These are phyloP conservation scores for Cheilinus undulatus DNA, from an alignment of 2,113 vertebrate species.

Conservation along the genomic window DNA sequence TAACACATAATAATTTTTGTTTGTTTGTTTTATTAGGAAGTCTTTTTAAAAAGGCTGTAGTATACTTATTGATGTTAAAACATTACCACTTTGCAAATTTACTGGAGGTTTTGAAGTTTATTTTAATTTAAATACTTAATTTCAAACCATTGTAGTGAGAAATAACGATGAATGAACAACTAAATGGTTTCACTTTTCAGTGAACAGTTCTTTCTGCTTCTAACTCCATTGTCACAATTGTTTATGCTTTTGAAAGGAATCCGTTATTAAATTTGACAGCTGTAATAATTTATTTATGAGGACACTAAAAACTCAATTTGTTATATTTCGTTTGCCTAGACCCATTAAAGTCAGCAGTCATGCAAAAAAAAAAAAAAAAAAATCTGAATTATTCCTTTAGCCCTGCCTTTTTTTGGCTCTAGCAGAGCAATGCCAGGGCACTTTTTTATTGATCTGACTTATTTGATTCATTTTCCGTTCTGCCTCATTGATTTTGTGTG, in stretches of 20 bases:
- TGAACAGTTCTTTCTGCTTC: background rate
- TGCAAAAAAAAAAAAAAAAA: background rate
- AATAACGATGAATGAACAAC: background rate
- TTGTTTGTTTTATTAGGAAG: too few relatives aligned
- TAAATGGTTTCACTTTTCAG: too few relatives aligned
- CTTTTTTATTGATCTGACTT: constrained; percentile 14
- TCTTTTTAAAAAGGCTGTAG: too few relatives aligned
- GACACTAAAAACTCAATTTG: background rate
- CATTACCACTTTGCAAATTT: too few relatives aligned
- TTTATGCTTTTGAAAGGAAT: background rate
- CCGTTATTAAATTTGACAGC: background rate
- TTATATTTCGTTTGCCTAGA: background rate
- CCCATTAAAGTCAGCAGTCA: background rate
- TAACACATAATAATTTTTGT: too few relatives aligned
- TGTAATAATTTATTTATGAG: background rate
- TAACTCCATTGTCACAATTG: background rate
- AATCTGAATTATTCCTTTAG: background rate
- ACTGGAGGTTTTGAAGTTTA: too few relatives aligned
- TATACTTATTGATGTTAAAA: too few relatives aligned
- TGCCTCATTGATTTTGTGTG: constrained; percentile 20
- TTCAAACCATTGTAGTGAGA: too few relatives aligned
- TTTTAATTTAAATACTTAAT: too few relatives aligned
- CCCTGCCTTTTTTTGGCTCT: background rate
- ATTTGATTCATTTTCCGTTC: constrained; percentile 29
- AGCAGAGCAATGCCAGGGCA: background rate